Conservation (phyloP, 2,888 invertebrate species). For the Mythimna ferrago region DNA sequence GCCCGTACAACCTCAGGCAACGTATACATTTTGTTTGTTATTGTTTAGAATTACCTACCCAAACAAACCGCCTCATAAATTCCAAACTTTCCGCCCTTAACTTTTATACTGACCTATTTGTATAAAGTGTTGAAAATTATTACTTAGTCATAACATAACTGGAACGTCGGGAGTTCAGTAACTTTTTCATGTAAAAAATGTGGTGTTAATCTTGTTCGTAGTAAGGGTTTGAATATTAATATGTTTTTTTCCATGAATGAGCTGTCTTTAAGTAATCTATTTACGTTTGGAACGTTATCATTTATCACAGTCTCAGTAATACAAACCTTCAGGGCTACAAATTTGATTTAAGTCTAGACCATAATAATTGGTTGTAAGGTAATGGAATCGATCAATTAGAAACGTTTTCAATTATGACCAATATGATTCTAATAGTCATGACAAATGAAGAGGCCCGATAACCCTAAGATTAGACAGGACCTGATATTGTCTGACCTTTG, state of each 20-base stretch:
- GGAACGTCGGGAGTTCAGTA: constrained; percentile 56
- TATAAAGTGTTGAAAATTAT: constrained; percentile 76
- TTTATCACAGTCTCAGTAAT: constrained; percentile 13
- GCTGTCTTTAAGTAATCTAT: neutral
- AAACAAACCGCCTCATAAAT: constrained; percentile 83
- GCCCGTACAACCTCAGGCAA: constrained; percentile 63
- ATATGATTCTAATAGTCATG: constrained; percentile 23
- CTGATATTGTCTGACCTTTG: constrained; percentile 27
- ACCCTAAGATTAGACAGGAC: constrained; percentile 14
- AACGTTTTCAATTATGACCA: constrained; percentile 38
- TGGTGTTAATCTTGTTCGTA: constrained; percentile 63
- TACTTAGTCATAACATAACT: constrained; percentile 67
- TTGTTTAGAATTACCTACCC: constrained; percentile 84
- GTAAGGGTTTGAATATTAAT: constrained; percentile 54
- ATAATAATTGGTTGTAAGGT: constrained; percentile 1
- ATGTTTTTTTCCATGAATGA: constrained; percentile 6
- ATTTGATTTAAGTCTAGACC: constrained; percentile 12
- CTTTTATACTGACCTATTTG: constrained; percentile 79
- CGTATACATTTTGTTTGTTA: constrained; percentile 82
- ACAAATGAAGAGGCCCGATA: constrained; percentile 36
- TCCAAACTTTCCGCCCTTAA: constrained; percentile 79
- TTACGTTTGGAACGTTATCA: neutral
- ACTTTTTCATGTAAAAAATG: constrained; percentile 63
- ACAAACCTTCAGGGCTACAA: constrained; percentile 5
- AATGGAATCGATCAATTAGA: constrained; percentile 36